phyloP scores from a whole-genome alignment of 2,888 invertebrate genomes.

The Tinea trinotella region DNA sequence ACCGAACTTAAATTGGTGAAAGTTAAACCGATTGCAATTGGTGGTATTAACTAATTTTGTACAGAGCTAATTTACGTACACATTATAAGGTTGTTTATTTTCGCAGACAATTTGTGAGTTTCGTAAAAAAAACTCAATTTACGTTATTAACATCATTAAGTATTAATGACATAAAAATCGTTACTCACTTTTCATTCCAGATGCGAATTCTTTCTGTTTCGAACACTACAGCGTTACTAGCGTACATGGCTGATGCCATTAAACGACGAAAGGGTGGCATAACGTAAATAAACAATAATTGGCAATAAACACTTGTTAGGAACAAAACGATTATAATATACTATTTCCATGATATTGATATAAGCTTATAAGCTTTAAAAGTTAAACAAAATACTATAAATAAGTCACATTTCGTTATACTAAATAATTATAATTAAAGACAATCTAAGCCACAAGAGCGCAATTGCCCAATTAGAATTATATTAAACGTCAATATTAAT shows the following conservation, averaged over 20 bases:
- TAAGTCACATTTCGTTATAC: too few relatives aligned
- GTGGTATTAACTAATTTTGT: constrained; percentile 41
- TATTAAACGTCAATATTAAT: constrained; percentile 7
- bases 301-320: background rate
- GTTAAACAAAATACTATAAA: too few relatives aligned
- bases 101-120: background rate
- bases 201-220: constrained; percentile 44
- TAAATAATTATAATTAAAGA: too few relatives aligned
- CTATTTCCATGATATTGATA: too few relatives aligned
- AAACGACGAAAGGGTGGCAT: constrained; percentile 39
- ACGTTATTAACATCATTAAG: background rate
- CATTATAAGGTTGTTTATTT: constrained; percentile 7
- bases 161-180: background rate
- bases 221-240: constrained; percentile 34
- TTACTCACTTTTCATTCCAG: constrained; percentile 43
- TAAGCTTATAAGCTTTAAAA: too few relatives aligned
- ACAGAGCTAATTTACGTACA: constrained; percentile 12
- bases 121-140: background rate
- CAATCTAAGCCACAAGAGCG: too few relatives aligned
- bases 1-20: constrained; percentile 60
- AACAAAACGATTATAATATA: too few relatives aligned
- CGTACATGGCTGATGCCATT: constrained; percentile 45
- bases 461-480: constrained; percentile 3
- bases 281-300: constrained; percentile 27
- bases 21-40: constrained; percentile 49